Evolutionary conservation across 1,140 invertebrate species (phyloP).

Genomic region (Pseudoatta argentina): DNA sequence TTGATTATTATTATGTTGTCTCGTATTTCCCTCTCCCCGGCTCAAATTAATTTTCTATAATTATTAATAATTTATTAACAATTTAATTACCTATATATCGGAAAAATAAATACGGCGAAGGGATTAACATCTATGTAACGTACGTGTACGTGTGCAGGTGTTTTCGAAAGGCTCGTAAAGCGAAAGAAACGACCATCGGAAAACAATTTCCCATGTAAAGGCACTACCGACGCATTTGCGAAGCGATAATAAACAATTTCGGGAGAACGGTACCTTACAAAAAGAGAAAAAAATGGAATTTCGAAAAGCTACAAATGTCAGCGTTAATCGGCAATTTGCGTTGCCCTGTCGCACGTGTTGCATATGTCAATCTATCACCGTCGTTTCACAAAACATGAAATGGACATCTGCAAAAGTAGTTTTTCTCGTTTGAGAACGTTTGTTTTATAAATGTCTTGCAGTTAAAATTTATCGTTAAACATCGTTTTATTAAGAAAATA

Average conservation of each 20-base stretch:
- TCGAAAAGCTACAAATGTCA: slow-evolving; percentile 31
- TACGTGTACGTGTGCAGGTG: slow-evolving; percentile 21
- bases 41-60: slow-evolving; percentile 18
- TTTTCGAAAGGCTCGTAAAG: slow-evolving; percentile 48
- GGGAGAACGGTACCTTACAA: not conserved
- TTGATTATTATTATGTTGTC: slow-evolving; percentile 18
- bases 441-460: slow-evolving; percentile 23
- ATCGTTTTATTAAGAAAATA: slow-evolving; percentile 29
- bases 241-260: slow-evolving; percentile 37
- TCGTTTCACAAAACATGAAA: slow-evolving; percentile 4
- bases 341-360: not conserved
- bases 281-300: not conserved
- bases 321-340: slow-evolving; percentile 5
- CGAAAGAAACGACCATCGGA: slow-evolving; percentile 51
- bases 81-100: not conserved
- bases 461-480: slow-evolving; percentile 15
- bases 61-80: slow-evolving; percentile 41
- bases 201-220: slow-evolving; percentile 37
- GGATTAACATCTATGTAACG: slow-evolving; percentile 16
- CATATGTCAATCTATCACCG: slow-evolving; percentile 6
- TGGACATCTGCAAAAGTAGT: not conserved
- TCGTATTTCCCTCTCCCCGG: not conserved
- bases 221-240: slow-evolving; percentile 6
- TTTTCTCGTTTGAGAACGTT: not conserved
- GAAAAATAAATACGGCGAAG: slow-evolving; percentile 23